phyloP scores from a whole-genome alignment of 1,140 invertebrate species.

The Chironomus striatipennis region DNA sequence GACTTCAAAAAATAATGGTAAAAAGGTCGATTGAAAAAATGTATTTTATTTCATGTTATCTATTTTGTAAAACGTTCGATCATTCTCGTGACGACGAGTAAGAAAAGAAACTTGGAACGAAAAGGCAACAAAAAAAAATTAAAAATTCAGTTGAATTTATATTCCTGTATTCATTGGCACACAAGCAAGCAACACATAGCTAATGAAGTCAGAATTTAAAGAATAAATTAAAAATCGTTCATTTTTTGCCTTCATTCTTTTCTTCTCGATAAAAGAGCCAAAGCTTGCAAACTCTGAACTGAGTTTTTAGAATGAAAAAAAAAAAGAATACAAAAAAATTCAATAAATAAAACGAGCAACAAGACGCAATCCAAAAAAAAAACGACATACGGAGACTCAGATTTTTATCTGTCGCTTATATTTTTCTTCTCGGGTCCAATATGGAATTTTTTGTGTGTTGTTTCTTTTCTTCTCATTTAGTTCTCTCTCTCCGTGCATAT shows the following conservation, averaged over 20 bases:
- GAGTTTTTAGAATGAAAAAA: background rate
- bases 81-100: slow-evolving; percentile 18
- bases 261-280: background rate
- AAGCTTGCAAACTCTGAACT: too few relatives aligned
- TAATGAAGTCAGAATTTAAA: slow-evolving; percentile 18
- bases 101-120: background rate
- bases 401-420: slow-evolving; percentile 20
- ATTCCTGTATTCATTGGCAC: background rate
- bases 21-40: slow-evolving; percentile 2
- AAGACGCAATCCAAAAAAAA: slow-evolving; percentile 1
- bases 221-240: slow-evolving; percentile 24
- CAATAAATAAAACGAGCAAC: slow-evolving; percentile 13
- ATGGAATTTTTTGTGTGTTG: slow-evolving; percentile 9
- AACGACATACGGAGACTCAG: slow-evolving; percentile 6
- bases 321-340: background rate
- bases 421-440: slow-evolving; percentile 3
- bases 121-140: background rate
- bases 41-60: background rate
- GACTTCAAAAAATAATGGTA: background rate
- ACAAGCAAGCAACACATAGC: background rate
- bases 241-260: background rate
- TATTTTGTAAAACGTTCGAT: slow-evolving; percentile 20
- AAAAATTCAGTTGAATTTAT: background rate
- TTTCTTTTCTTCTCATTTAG: background rate
- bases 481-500: background rate